A percentile compares a stretch with the other conserved stretches of the same genome.
Conservation (phyloP, 2,113 vertebrate genomes). For the Oxyruncus cristatus region DNA sequence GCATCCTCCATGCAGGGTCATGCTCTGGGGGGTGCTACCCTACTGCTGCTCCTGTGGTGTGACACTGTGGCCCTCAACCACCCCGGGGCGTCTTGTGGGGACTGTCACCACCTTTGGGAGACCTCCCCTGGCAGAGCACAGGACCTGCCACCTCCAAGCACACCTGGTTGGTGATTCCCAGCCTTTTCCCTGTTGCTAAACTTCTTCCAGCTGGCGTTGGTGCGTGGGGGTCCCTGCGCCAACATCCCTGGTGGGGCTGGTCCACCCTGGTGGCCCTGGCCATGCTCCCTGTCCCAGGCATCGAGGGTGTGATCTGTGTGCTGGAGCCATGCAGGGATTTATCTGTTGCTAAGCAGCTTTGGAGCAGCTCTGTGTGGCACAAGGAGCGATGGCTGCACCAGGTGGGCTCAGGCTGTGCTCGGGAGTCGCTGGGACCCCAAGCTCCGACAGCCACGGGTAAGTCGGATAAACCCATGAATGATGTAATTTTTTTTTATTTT, state of each 20-base stretch:
- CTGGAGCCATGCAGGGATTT: background rate
- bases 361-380: background rate
- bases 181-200: accelerated
- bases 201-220: accelerated
- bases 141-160: background rate
- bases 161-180: accelerated
- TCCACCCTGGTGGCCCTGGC: accelerated
- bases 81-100: background rate
- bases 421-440: background rate
- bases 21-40: background rate
- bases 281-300: accelerated
- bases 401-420: background rate
- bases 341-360: constrained; percentile 15
- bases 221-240: accelerated
- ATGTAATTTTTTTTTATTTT: too few relatives aligned
- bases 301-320: background rate
- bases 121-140: accelerated
- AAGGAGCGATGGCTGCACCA: background rate
- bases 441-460: background rate
- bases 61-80: accelerated
- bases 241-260: background rate
- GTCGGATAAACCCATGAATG: background rate
- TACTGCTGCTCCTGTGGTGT: accelerated
- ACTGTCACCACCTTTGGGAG: background rate
- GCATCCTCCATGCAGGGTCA: accelerated